These are phyloP conservation scores for Vulpes lagopus DNA, from an alignment of 2,113 vertebrate species.

Conservation along the genomic window DNA sequence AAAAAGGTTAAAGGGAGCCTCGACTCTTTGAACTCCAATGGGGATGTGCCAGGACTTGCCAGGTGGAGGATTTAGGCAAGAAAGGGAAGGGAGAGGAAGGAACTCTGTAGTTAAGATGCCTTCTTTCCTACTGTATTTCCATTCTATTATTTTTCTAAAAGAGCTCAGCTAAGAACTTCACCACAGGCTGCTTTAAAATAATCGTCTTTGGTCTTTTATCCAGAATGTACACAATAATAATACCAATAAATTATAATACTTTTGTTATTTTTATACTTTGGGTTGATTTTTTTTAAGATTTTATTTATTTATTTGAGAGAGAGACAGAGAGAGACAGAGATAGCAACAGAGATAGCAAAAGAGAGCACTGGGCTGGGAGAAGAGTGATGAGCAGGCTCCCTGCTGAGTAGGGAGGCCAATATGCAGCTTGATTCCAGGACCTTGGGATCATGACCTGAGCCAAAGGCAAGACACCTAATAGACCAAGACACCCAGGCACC, in stretches of 20 bases:
- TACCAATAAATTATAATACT: not conserved
- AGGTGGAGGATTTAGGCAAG: not conserved
- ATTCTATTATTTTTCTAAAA: not conserved
- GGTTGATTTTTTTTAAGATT: too few species aligned
- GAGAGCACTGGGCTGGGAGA: too few species aligned
- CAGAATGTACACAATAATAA: slow-evolving; percentile 24
- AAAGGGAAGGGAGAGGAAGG: not conserved
- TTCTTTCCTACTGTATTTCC: not conserved
- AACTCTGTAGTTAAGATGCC: not conserved
- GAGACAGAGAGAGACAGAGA: too few species aligned
- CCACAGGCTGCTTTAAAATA: not conserved
- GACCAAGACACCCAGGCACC: too few species aligned
- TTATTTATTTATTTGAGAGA: too few species aligned
- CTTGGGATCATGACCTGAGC: too few species aligned
- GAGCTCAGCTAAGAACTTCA: not conserved
- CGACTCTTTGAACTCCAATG: not conserved
- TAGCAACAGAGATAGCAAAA: too few species aligned
- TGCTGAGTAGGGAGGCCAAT: too few species aligned
- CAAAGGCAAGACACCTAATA: too few species aligned
- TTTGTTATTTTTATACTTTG: slow-evolving; percentile 15
- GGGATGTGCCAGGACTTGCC: not conserved
- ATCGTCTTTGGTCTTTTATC: not conserved
- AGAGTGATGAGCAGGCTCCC: too few species aligned
- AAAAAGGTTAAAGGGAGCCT: not conserved
- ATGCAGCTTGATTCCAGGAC: too few species aligned